Percentiles rank a stretch among this genome's conserved stretches.
These are phyloP conservation scores for Tupiocoris notatus DNA, from an alignment of 2,888 invertebrate genomes.

Conservation along the genomic window DNA sequence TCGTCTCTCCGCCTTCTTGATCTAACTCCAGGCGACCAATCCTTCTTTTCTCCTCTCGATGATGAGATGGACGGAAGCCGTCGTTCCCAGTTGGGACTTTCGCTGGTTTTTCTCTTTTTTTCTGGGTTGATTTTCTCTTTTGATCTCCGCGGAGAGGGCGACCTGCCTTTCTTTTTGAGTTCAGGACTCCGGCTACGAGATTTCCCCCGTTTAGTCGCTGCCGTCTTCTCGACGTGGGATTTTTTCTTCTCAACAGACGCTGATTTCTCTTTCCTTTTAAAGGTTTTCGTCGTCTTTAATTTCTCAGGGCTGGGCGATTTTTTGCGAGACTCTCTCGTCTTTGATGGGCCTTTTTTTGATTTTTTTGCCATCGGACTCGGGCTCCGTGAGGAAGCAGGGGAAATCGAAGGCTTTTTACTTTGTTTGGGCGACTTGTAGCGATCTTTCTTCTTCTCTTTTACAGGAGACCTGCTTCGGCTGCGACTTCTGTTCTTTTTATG, in stretches of 20 bases:
- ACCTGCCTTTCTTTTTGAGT: conserved; percentile 6
- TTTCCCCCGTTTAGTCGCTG: background rate
- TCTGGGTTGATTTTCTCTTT: conserved; percentile 43
- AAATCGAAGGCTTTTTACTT: conserved; percentile 9
- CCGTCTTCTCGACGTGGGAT: conserved; percentile 7
- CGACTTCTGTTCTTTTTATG: conserved; percentile 46
- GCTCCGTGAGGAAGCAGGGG: conserved; percentile 39
- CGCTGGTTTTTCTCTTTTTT: conserved; percentile 7
- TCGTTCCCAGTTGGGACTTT: conserved; percentile 17
- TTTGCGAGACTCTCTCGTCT: conserved; percentile 21
- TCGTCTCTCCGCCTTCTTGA: conserved; percentile 7
- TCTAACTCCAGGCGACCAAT: conserved; percentile 3
- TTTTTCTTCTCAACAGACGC: conserved; percentile 14
- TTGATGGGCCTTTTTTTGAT: conserved; percentile 49
- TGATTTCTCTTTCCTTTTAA: conserved; percentile 16
- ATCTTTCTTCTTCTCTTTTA: conserved; percentile 51
- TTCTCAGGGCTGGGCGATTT: conserved; percentile 25
- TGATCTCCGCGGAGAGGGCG: background rate
- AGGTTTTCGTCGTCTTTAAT: background rate
- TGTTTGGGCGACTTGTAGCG: conserved; percentile 36
- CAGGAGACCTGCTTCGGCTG: conserved; percentile 46
- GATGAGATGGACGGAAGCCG: background rate
- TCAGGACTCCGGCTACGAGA: conserved; percentile 4
- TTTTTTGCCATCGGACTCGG: conserved; percentile 50
- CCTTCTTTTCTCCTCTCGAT: conserved; percentile 15